Conservation (phyloP, 2,797 vertebrate genomes). For the Onychomys arenicola region DNA sequence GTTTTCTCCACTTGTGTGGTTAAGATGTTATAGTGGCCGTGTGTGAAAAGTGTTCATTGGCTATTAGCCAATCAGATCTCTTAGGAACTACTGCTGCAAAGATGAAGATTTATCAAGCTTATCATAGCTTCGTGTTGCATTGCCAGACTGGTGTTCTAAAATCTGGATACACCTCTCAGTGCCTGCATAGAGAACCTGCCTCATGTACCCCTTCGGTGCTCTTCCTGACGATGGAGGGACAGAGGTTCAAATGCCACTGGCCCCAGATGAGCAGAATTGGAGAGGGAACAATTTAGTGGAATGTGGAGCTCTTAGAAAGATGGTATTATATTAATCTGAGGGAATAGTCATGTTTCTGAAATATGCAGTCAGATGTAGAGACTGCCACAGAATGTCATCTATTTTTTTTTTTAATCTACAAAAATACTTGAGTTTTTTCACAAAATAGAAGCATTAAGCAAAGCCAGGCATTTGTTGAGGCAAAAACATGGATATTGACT, state of each 20-base stretch:
- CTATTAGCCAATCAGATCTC: conserved; percentile 62
- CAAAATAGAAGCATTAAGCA: not conserved
- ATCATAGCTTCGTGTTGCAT: not conserved
- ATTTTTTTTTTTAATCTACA: not conserved
- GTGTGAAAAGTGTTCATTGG: conserved; percentile 61
- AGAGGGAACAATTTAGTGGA: not conserved
- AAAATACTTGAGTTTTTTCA: conserved; percentile 27
- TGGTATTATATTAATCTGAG: conserved; percentile 15
- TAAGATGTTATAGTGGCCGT: conserved; percentile 2
- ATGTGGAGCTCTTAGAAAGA: not conserved
- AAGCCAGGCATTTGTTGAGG: not conserved
- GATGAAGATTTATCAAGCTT: conserved; percentile 13
- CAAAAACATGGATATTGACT: conserved; percentile 28
- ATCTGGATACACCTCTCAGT: conserved; percentile 47
- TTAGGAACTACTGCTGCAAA: conserved; percentile 15
- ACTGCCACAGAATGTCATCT: not conserved
- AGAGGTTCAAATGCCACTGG: conserved; percentile 7
- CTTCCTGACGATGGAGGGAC: not conserved
- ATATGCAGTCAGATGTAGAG: not conserved
- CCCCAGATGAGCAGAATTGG: conserved; percentile 38
- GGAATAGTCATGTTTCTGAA: conserved; percentile 45
- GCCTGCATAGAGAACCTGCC: not conserved
- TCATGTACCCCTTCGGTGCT: not conserved
- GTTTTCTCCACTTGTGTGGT: conserved; percentile 35
- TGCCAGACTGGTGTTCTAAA: conserved; percentile 11